Base-by-base conservation (phyloP, 2,888 invertebrate genomes). In the Meganola albula region DNA sequence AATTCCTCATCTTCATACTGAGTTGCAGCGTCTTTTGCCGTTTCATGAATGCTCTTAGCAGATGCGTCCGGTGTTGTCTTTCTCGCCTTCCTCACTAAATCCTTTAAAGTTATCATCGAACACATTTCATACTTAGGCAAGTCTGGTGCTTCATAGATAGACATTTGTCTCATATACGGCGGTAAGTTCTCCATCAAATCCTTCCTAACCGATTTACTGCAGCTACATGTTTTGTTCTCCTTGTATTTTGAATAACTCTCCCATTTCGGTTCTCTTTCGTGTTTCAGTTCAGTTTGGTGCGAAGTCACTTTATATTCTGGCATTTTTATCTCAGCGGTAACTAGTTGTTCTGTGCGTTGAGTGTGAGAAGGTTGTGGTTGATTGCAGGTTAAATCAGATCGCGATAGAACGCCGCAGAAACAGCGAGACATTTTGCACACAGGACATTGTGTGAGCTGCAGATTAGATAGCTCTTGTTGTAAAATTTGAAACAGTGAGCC, bases 401-500 rank as follows among this genome's bases (percentile, higher is more conserved):
- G n/a, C n/a, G n/a, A n/a, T n/a, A n/a, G n/a, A n/a, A n/a, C 2
- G 2, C 14, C 28, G 14, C 40, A 40, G 22, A 32, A 31, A 9
- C 52, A 51, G 61, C 36, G 11, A 1, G 74, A 65, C 30, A 69
- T 40, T 46, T 57, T 62, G 38, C 78, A 78, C 9, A 57, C 12
- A 31, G 64, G 60, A 40, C 78, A 75, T 7, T 63, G 42, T 1
- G 73, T 49, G n/a, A 63, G 27, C 20, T 51, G 63, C 5, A 67
- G 23, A 31, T 77, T 78, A 1, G 69, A 58, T 31, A 69, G 34
- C 50, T 82, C 78, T 27, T 69, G 58, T 47, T 80, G 73, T 10
- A 84, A 39, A 12, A 84, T 43, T 57, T 78, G 78, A 54, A 77
- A 58, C 22, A 82, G 24, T 1, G 82, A 79, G 44, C 77, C 75